Evolutionary conservation across 2,797 vertebrate genomes (phyloP).

Genomic region (Tragopan temminckii): DNA sequence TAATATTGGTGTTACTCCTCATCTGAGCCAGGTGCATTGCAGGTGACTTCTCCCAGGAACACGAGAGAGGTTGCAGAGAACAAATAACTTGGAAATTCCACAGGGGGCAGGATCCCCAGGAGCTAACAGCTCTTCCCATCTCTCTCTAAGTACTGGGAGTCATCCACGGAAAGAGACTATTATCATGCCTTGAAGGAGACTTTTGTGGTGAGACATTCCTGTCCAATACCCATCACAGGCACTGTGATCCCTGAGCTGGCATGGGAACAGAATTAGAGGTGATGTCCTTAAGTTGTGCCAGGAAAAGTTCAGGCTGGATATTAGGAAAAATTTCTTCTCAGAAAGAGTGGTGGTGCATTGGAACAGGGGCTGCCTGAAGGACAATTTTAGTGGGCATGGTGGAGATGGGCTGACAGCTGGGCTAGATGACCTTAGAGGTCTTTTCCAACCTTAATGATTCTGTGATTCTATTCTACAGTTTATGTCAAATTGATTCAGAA

Average conservation of each 20-base stretch:
- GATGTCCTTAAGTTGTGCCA: no score
- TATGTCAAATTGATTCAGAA: neutral
- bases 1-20: constrained; percentile 8
- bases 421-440: no score
- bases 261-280: neutral
- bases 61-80: neutral
- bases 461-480: no score
- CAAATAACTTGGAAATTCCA: neutral
- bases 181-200: neutral
- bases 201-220: neutral
- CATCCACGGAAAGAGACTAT: neutral
- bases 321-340: no score
- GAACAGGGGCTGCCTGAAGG: no score
- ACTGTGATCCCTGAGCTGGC: neutral
- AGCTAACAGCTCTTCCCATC: neutral
- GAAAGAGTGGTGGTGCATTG: no score
- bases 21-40: neutral
- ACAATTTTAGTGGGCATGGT: no score
- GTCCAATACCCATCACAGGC: neutral
- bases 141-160: neutral
- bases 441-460: no score
- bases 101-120: neutral
- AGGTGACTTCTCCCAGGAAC: neutral
- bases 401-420: no score
- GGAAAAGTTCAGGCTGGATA: no score